phyloP scores from a whole-genome alignment of 2,113 vertebrate genomes.

The Octodon degus region DNA sequence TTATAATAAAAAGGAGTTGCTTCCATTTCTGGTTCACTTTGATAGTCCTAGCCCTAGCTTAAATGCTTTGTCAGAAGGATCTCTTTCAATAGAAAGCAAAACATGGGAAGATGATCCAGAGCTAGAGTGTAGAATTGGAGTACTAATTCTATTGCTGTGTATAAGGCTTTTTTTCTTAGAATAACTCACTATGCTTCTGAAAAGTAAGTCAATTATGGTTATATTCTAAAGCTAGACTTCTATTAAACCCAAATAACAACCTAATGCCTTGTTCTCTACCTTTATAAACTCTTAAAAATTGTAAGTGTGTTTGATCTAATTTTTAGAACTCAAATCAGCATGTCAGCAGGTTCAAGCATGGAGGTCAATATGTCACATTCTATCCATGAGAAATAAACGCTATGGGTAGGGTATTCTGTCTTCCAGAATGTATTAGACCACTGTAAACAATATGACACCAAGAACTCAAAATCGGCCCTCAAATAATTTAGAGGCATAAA shows the following conservation, averaged over 20 bases:
- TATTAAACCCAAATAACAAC: conserved; percentile 13
- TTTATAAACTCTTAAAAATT: not conserved
- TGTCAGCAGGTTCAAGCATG: not conserved
- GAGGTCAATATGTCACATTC: not conserved
- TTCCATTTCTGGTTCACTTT: conserved; percentile 20
- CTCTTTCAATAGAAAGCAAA: not conserved
- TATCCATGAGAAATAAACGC: not conserved
- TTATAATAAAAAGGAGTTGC: not conserved
- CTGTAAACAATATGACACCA: not conserved
- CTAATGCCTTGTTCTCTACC: not conserved
- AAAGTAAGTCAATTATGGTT: conserved; percentile 27
- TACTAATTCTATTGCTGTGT: not conserved
- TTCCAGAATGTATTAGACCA: not conserved
- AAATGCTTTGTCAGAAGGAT: conserved; percentile 43
- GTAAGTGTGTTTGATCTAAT: not conserved
- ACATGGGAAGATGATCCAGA: not conserved
- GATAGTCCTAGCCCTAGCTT: not conserved
- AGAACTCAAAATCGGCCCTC: not conserved
- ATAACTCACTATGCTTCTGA: conserved; percentile 1
- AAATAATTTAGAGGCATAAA: not conserved
- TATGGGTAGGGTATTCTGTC: not conserved
- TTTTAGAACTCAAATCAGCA: not conserved
- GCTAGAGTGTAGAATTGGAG: not conserved
- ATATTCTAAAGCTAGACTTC: not conserved
- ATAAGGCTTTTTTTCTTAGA: conserved; percentile 3